phyloP scores from a whole-genome alignment of 2,888 invertebrate species.

The Sialis fuliginosa region DNA sequence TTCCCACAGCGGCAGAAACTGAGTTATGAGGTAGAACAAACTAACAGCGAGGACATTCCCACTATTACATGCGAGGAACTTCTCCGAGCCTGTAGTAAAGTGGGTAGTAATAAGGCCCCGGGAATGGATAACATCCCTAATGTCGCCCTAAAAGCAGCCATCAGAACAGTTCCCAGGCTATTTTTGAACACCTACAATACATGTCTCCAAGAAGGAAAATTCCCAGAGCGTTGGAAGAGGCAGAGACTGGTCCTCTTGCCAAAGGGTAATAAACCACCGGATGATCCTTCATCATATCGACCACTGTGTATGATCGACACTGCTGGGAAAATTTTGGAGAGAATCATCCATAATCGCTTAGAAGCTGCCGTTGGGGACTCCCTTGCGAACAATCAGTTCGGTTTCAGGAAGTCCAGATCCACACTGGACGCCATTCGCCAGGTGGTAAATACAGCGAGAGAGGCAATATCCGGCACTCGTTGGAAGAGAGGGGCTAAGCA shows the following conservation, averaged over 20 bases:
- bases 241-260: constrained; percentile 6
- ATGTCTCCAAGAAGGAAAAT: constrained; percentile 6
- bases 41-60: background rate
- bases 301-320: constrained; percentile 8
- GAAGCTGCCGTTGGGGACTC: constrained; percentile 5
- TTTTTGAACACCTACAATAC: constrained; percentile 6
- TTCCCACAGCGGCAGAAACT: too few relatives aligned
- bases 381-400: constrained; percentile 7
- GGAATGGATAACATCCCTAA: background rate
- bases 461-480: background rate
- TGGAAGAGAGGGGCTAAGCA: constrained; percentile 1
- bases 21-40: too few relatives aligned
- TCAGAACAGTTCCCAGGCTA: background rate
- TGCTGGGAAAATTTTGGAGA: constrained; percentile 11
- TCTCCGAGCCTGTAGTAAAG: background rate
- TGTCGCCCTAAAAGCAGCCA: background rate
- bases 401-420: constrained; percentile 9
- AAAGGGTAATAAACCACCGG: constrained; percentile 8
- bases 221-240: constrained; percentile 6
- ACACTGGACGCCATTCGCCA: constrained; percentile 5
- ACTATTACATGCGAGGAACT: background rate
- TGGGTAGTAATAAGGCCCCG: background rate
- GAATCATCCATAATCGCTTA: constrained; percentile 10
- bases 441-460: background rate
- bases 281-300: background rate